phyloP scores from a whole-genome alignment of 2,888 invertebrate species.

The Zhuqinia jingwanae region DNA sequence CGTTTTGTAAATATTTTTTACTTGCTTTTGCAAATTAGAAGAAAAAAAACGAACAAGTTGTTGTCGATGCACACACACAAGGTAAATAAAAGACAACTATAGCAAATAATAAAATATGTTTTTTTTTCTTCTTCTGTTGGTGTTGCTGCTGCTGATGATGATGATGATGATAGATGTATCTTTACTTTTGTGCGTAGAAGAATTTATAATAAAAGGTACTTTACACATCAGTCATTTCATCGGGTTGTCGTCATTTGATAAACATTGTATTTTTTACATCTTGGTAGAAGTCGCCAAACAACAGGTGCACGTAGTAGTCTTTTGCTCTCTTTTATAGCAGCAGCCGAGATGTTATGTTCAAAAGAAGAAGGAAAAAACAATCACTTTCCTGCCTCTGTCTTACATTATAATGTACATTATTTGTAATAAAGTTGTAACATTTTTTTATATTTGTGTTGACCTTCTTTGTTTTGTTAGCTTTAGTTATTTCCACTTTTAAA shows the following conservation, averaged over 20 bases:
- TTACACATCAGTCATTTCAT: constrained; percentile 51
- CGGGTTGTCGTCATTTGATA: constrained; percentile 48
- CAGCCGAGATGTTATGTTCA: not conserved
- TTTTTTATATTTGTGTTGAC: constrained; percentile 18
- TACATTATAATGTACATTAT: constrained; percentile 6
- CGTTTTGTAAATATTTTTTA: constrained; percentile 50
- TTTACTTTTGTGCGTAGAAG: not conserved
- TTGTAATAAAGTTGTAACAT: constrained; percentile 15
- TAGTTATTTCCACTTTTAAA: constrained; percentile 41
- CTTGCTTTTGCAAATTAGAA: not conserved
- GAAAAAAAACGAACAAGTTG: constrained; percentile 44
- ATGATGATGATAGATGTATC: constrained; percentile 17
- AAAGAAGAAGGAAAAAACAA: constrained; percentile 12
- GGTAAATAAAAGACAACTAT: not conserved
- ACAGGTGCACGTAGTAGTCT: constrained; percentile 25
- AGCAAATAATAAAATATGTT: not conserved
- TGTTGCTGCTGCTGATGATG: not conserved
- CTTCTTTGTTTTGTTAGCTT: constrained; percentile 23
- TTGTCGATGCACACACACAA: constrained; percentile 7
- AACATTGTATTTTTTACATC: not conserved
- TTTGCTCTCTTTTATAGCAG: not conserved
- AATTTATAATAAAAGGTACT: constrained; percentile 36
- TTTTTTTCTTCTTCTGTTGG: too few species aligned
- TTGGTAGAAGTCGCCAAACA: constrained; percentile 23
- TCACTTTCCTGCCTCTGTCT: constrained; percentile 21